Conservation (phyloP, 2,113 vertebrate species). For the Canis aureus region DNA sequence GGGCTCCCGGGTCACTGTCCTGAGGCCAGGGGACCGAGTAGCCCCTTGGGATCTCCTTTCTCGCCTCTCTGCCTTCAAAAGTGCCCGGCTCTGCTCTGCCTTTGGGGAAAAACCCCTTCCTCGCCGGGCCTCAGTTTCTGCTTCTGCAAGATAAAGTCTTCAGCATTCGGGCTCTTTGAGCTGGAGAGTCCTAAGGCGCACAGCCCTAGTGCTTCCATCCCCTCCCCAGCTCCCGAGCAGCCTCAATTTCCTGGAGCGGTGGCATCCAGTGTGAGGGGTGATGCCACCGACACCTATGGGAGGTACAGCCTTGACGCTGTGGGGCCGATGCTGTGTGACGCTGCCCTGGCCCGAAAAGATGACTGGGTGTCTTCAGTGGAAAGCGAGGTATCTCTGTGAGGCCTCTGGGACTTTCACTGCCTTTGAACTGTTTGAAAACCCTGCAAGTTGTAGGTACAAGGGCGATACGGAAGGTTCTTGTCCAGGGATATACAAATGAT, state of each 20-base stretch:
- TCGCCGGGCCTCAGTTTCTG: background rate
- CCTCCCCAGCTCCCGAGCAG: background rate
- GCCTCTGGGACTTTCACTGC: background rate
- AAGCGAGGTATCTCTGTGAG: background rate
- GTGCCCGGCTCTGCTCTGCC: background rate
- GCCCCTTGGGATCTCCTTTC: background rate
- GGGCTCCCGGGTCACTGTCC: background rate
- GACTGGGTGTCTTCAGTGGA: background rate
- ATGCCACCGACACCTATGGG: background rate
- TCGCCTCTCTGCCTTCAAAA: background rate
- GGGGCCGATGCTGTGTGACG: background rate
- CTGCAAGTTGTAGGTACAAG: background rate
- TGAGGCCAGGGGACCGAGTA: background rate
- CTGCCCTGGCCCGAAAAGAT: background rate
- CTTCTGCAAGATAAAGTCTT: background rate
- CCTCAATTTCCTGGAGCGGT: background rate
- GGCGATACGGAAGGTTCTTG: background rate
- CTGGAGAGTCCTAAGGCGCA: background rate
- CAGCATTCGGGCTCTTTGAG: background rate
- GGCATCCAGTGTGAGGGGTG: background rate
- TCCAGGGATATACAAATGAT: background rate
- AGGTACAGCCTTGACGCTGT: background rate
- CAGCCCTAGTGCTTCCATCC: background rate
- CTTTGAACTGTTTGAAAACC: background rate
- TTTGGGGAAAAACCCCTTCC: slow-evolving; percentile 34